phyloP scores from a whole-genome alignment of 2,797 vertebrate genomes.

The Menidia menidia region DNA sequence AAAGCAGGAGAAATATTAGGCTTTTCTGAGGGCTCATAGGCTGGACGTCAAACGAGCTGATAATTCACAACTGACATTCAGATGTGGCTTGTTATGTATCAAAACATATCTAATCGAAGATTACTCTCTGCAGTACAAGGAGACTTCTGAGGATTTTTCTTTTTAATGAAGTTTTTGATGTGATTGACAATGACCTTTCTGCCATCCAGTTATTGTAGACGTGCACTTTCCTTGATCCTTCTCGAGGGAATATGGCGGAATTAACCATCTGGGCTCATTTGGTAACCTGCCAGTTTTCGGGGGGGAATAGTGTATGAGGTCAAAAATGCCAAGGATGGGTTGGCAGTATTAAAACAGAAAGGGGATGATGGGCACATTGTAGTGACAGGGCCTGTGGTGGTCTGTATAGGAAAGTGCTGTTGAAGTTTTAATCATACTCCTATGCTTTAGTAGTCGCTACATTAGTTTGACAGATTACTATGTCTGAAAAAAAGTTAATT shows the following conservation, averaged over 20 bases:
- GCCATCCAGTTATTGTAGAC: background rate
- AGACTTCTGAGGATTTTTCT: background rate
- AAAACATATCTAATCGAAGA: background rate
- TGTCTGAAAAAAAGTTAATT: background rate
- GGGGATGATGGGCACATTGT: too few species aligned
- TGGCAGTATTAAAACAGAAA: too few species aligned
- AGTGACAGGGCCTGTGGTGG: too few species aligned
- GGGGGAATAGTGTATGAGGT: too few species aligned
- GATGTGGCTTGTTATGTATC: slow-evolving; percentile 1
- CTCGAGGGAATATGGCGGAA: background rate
- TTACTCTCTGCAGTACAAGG: slow-evolving; percentile 8
- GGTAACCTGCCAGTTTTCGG: background rate
- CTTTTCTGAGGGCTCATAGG: slow-evolving; percentile 33
- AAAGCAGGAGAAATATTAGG: slow-evolving; percentile 35
- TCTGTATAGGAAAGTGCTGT: background rate
- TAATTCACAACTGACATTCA: slow-evolving; percentile 33
- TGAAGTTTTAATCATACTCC: background rate
- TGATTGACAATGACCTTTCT: slow-evolving; percentile 9
- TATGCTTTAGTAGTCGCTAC: background rate
- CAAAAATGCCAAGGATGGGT: too few species aligned
- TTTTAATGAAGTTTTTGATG: slow-evolving; percentile 3
- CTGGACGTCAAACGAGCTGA: slow-evolving; percentile 37
- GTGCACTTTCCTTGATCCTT: slow-evolving; percentile 10
- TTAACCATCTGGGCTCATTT: background rate
- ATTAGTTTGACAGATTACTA: background rate